Conservation (phyloP, 1,140 invertebrate genomes). For the Drosophila saltans region DNA sequence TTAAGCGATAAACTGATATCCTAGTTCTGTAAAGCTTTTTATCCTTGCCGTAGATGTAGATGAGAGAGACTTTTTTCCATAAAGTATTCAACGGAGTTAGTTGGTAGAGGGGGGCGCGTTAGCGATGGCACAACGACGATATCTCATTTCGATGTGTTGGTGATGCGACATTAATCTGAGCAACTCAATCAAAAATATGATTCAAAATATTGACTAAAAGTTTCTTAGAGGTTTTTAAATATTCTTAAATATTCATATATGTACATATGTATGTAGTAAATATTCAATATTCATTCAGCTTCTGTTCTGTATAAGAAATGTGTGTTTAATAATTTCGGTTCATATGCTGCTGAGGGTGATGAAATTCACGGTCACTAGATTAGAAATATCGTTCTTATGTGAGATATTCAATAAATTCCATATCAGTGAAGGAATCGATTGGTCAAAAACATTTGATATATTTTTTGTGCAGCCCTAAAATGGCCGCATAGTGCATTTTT, state of each 20-base stretch:
- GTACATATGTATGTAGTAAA: too few species aligned
- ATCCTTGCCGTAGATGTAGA: constrained; percentile 59
- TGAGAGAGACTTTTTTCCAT: constrained; percentile 71
- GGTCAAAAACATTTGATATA: neutral
- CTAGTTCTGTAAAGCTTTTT: constrained; percentile 59
- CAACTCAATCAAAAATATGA: too few species aligned
- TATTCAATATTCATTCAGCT: too few species aligned
- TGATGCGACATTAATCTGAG: neutral
- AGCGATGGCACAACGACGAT: constrained; percentile 33
- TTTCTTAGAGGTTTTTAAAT: too few species aligned
- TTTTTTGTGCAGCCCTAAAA: constrained; percentile 42
- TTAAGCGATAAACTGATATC: constrained; percentile 54
- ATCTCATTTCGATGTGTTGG: neutral
- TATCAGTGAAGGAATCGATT: neutral
- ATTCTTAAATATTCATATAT: too few species aligned
- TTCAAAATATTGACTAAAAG: too few species aligned
- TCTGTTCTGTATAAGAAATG: too few species aligned
- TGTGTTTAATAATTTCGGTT: too few species aligned
- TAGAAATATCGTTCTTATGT: too few species aligned
- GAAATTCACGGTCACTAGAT: neutral
- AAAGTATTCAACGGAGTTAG: constrained; percentile 69
- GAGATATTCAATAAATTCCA: too few species aligned
- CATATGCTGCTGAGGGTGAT: neutral
- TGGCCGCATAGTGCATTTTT: constrained; percentile 20
- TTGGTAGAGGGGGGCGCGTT: constrained; percentile 43